phyloP scores from a whole-genome alignment of 2,113 vertebrate genomes.

The Hemichromis elongatus region DNA sequence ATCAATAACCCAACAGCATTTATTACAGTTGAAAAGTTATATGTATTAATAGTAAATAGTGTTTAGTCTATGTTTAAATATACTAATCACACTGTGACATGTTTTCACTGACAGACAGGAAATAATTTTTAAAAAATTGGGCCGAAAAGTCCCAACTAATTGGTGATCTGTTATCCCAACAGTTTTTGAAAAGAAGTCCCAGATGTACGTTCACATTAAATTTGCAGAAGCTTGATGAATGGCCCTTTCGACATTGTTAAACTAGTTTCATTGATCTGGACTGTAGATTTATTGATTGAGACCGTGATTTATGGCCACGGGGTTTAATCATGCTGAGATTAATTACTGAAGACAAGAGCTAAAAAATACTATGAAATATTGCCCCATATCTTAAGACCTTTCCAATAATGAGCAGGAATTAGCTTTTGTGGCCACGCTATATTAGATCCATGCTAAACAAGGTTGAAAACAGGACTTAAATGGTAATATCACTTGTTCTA shows the following conservation, averaged over 20 bases:
- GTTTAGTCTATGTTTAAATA: background rate
- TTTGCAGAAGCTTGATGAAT: constrained; percentile 13
- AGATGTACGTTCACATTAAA: background rate
- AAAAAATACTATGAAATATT: background rate
- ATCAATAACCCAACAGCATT: background rate
- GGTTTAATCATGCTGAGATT: background rate
- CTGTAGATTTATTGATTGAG: constrained; percentile 38
- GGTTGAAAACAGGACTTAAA: background rate
- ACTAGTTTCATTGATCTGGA: constrained; percentile 29
- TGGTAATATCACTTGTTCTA: background rate
- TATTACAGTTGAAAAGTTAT: background rate
- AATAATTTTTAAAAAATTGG: background rate
- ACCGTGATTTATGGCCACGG: constrained; percentile 16
- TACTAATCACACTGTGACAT: background rate
- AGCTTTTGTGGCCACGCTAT: background rate
- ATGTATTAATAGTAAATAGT: background rate
- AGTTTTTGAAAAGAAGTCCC: background rate
- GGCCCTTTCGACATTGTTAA: constrained; percentile 24
- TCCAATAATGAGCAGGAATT: background rate
- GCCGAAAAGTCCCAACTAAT: background rate
- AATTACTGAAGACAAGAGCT: background rate
- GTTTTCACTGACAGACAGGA: background rate
- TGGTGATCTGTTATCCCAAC: background rate
- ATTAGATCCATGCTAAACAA: background rate
- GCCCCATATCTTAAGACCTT: background rate